phyloP scores from a whole-genome alignment of 1,140 invertebrate species.

The Popillia japonica region DNA sequence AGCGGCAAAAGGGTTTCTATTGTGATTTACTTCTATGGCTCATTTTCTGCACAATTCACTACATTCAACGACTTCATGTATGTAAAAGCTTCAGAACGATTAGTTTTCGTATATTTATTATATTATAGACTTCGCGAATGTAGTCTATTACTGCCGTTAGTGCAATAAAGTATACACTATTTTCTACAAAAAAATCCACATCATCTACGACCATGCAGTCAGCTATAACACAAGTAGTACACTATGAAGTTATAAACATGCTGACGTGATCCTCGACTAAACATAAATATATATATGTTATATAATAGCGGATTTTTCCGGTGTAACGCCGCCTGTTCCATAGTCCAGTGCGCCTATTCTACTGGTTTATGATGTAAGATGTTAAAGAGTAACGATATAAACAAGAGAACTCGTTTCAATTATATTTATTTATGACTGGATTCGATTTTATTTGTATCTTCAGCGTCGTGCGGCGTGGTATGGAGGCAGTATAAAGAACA shows the following conservation, averaged over 20 bases:
- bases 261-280: conserved; percentile 21
- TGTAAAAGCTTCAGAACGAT: conserved; percentile 9
- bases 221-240: conserved; percentile 30
- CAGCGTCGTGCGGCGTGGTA: conserved; percentile 36
- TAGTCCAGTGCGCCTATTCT: conserved; percentile 35
- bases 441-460: conserved; percentile 38
- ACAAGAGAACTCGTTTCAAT: conserved; percentile 40
- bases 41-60: conserved; percentile 12
- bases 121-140: background rate
- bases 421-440: conserved; percentile 39
- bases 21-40: background rate
- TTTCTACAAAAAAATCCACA: background rate
- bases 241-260: conserved; percentile 31
- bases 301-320: conserved; percentile 33
- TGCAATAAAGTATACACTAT: background rate
- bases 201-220: background rate
- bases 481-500: conserved; percentile 37
- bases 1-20: background rate
- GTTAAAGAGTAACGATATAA: conserved; percentile 38
- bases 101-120: conserved; percentile 15
- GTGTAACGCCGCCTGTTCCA: conserved; percentile 28
- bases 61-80: background rate
- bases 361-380: conserved; percentile 36
- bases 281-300: conserved; percentile 32
- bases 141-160: background rate